Evolutionary conservation across 2,113 vertebrate genomes (phyloP).

Genomic region (Cromileptes altivelis): DNA sequence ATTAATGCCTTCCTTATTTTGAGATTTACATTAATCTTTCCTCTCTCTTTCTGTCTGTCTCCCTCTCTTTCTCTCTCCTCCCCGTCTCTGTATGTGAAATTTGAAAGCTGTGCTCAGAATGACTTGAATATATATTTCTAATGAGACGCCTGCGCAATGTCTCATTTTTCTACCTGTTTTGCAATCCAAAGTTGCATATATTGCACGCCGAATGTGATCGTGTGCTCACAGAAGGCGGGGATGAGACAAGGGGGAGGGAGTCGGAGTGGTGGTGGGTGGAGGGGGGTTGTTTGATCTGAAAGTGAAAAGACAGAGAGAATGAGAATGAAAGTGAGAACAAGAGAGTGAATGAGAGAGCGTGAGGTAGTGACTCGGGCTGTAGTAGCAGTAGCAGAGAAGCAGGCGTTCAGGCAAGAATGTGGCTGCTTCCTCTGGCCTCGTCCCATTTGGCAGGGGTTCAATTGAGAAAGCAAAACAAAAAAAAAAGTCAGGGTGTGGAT

Average conservation of each 20-base stretch:
- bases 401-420: slow-evolving; percentile 33
- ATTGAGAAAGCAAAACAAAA: slow-evolving; percentile 57
- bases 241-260: slow-evolving; percentile 33
- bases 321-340: slow-evolving; percentile 65
- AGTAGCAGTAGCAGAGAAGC: slow-evolving; percentile 29
- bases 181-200: slow-evolving; percentile 77
- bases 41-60: slow-evolving; percentile 63
- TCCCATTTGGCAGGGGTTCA: slow-evolving; percentile 72
- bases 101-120: slow-evolving; percentile 60
- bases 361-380: slow-evolving; percentile 20
- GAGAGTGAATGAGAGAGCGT: slow-evolving; percentile 48
- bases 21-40: slow-evolving; percentile 89
- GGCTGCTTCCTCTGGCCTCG: slow-evolving; percentile 43
- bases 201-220: slow-evolving; percentile 52
- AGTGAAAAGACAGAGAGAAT: slow-evolving; percentile 56
- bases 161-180: slow-evolving; percentile 79
- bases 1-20: slow-evolving; percentile 93
- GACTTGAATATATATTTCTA: slow-evolving; percentile 80
- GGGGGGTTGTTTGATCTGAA: slow-evolving; percentile 50
- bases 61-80: slow-evolving; percentile 39
- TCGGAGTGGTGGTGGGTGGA: not conserved
- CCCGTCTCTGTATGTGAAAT: slow-evolving; percentile 67
- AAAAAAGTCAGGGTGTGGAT: slow-evolving; percentile 42
- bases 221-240: slow-evolving; percentile 26
- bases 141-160: slow-evolving; percentile 70